A percentile compares a stretch with the other conserved stretches of the same genome.
Conservation (phyloP, 2,113 vertebrate genomes). For the Carassius gibelio region DNA sequence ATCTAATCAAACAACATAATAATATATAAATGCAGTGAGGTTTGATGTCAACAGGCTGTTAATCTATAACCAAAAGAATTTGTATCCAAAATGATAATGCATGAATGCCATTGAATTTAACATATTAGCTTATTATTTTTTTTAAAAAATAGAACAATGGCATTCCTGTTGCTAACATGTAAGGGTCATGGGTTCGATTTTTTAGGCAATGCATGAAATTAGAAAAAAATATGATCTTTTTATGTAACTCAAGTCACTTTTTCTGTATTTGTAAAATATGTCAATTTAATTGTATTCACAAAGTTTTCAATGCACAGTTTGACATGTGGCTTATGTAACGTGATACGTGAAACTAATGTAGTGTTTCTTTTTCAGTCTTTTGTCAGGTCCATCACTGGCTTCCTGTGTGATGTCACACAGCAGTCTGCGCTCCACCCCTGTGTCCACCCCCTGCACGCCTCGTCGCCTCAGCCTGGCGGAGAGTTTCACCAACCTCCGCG, state of each 20-base stretch:
- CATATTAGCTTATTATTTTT: not conserved
- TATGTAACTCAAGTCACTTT: not conserved
- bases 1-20: not conserved
- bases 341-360: not conserved
- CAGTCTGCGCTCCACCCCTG: constrained; percentile 83
- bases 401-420: constrained; percentile 75
- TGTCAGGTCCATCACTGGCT: constrained; percentile 71
- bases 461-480: constrained; percentile 90
- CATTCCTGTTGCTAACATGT: not conserved
- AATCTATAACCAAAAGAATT: not conserved
- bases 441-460: constrained; percentile 89
- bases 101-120: not conserved
- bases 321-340: not conserved
- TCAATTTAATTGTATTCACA: not conserved
- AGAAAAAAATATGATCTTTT: not conserved
- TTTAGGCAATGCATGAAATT: not conserved
- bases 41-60: not conserved
- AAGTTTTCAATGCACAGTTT: not conserved
- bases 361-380: constrained; percentile 66
- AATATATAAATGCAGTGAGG: not conserved
- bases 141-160: not conserved
- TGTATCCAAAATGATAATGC: not conserved
- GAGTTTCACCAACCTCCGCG: constrained; percentile 92
- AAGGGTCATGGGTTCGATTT: not conserved
- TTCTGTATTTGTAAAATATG: no score